These are phyloP conservation scores for Echinometra lucunter DNA, from an alignment of 53 echinoderm and acorn worm genomes.

Conservation along the genomic window DNA sequence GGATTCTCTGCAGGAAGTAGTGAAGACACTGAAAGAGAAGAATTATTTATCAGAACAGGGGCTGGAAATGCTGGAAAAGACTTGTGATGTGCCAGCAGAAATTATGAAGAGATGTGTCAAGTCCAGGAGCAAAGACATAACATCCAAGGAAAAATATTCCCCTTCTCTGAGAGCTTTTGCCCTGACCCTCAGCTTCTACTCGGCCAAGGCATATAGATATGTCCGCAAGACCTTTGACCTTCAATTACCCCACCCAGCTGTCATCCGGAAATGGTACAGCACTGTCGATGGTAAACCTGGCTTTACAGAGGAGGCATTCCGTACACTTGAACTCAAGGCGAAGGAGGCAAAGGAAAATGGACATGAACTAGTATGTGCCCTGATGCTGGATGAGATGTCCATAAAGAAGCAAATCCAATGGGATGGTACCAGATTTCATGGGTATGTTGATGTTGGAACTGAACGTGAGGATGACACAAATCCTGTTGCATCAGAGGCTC, in stretches of 20 bases:
- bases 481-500: constrained; percentile 54
- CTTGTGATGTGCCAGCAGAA: too few relatives aligned
- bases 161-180: constrained; percentile 67
- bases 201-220: constrained; percentile 75
- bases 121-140: too few relatives aligned
- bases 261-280: constrained; percentile 68
- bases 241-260: constrained; percentile 53
- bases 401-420: constrained; percentile 59
- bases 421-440: not conserved
- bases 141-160: too few relatives aligned
- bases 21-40: too few relatives aligned
- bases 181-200: constrained; percentile 76
- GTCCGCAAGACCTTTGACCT: constrained; percentile 69
- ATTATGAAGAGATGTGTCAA: too few relatives aligned
- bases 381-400: constrained; percentile 74
- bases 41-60: too few relatives aligned
- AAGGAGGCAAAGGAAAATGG: not conserved
- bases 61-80: too few relatives aligned
- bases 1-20: too few relatives aligned
- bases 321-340: constrained; percentile 22
- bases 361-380: too few relatives aligned
- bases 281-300: constrained; percentile 65
- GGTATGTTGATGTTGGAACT: too few relatives aligned
- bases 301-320: constrained; percentile 67
- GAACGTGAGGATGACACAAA: constrained; percentile 24